These are phyloP conservation scores for Hemicrepidius hirtus DNA, from an alignment of 2,888 invertebrate species.

Conservation along the genomic window DNA sequence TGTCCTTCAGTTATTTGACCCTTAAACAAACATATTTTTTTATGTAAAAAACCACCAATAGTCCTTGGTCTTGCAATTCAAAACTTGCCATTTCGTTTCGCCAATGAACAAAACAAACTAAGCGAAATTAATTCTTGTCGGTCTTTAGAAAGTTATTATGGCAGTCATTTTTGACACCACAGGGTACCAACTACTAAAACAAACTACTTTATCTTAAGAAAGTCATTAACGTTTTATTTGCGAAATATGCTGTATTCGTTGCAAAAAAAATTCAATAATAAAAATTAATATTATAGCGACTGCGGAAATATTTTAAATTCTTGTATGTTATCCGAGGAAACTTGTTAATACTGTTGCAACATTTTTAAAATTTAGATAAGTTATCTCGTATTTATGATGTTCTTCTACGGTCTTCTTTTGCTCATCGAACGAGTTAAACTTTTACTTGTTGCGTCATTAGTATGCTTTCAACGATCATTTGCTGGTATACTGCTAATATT, in stretches of 20 bases:
- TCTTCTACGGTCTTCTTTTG: constrained; percentile 42
- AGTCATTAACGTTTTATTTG: constrained; percentile 18
- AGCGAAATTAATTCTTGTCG: constrained; percentile 12
- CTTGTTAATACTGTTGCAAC: constrained; percentile 44
- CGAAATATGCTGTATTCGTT: constrained; percentile 32
- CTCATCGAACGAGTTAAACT: constrained; percentile 41
- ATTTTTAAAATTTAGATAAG: constrained; percentile 51
- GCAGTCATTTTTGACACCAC: constrained; percentile 15
- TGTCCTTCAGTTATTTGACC: constrained; percentile 15
- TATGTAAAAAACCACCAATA: constrained; percentile 20
- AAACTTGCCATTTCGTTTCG: constrained; percentile 9
- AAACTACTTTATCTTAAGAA: constrained; percentile 24
- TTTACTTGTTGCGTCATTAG: constrained; percentile 48
- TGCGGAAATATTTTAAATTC: constrained; percentile 53
- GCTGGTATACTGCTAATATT: constrained; percentile 46
- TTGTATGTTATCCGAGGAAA: constrained; percentile 42
- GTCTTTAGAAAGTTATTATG: constrained; percentile 16
- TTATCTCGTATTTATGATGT: constrained; percentile 43
- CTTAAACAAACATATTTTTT: neutral
- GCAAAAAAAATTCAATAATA: constrained; percentile 25
- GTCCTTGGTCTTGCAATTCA: constrained; percentile 23
- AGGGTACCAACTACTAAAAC: constrained; percentile 19
- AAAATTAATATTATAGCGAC: constrained; percentile 34
- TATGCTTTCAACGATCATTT: constrained; percentile 46
- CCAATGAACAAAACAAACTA: constrained; percentile 6